Evolutionary conservation across 1,140 invertebrate species (phyloP).

Genomic region (Diploscapter pachys): DNA sequence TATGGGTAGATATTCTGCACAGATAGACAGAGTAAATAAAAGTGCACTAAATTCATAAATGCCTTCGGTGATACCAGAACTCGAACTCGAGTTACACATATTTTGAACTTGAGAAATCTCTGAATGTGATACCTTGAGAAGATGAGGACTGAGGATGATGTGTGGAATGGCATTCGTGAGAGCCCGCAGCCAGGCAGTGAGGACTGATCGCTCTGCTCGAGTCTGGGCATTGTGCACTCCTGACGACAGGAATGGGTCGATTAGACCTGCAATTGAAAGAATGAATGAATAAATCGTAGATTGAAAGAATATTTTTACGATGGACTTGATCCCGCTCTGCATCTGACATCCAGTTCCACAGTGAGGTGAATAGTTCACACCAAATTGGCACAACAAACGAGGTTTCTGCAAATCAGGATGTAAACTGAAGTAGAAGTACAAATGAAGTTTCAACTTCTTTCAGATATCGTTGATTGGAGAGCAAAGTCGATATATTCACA

Average conservation of each 20-base stretch:
- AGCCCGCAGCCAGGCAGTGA: slow-evolving; percentile 17
- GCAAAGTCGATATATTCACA: not conserved
- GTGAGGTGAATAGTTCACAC: slow-evolving; percentile 6
- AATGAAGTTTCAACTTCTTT: not conserved
- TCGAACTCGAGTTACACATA: not conserved
- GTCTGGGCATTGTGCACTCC: slow-evolving; percentile 23
- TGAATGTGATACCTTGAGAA: slow-evolving; percentile 17
- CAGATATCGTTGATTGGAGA: not conserved
- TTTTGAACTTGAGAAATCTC: not conserved
- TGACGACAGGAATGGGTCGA: slow-evolving; percentile 18
- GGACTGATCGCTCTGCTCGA: not conserved
- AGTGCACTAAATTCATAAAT: no score
- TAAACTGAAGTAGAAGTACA: not conserved
- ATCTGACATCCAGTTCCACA: slow-evolving; percentile 3
- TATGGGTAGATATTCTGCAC: not conserved
- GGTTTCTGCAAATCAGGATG: slow-evolving; percentile 6
- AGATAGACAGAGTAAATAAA: not conserved
- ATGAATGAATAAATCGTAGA: not conserved
- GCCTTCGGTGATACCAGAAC: no score
- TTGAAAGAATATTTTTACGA: not conserved
- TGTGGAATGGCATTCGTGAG: not conserved
- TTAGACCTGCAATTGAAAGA: not conserved
- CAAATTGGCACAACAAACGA: slow-evolving; percentile 3
- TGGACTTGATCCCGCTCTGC: not conserved
- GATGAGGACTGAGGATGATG: not conserved